Percentiles rank a stretch among this genome's conserved stretches.
Evolutionary conservation across 2,113 vertebrate species (phyloP).

Genomic region (Sakesphorus luctuosus): DNA sequence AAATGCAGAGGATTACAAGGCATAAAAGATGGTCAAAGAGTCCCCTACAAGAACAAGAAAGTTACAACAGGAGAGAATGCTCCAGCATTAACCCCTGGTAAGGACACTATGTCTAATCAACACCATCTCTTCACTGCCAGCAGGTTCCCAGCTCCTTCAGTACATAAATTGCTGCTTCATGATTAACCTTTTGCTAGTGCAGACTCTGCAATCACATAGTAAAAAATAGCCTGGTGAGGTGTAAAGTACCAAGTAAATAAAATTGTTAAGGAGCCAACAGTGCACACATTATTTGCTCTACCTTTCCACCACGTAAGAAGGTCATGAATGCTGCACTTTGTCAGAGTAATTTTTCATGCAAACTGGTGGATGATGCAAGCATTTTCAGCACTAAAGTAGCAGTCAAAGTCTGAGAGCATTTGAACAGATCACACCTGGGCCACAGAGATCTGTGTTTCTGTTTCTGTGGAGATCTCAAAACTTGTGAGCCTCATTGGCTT

Average conservation of each 20-base stretch:
- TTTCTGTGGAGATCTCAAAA: neutral
- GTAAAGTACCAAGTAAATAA: neutral
- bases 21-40: neutral
- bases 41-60: neutral
- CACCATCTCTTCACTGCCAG: neutral
- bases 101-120: neutral
- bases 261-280: neutral
- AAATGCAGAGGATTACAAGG: neutral
- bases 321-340: neutral
- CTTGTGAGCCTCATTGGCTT: neutral
- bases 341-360: neutral
- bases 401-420: neutral
- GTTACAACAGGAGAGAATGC: neutral
- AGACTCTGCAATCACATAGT: neutral
- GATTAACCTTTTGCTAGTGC: neutral
- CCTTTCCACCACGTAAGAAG: neutral
- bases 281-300: neutral
- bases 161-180: neutral
- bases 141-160: neutral
- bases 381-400: neutral
- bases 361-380: neutral
- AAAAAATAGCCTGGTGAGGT: neutral
- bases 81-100: neutral
- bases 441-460: neutral
- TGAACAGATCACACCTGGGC: neutral